These are phyloP conservation scores for Agrypnia vestita DNA, from an alignment of 1,140 invertebrate species.

Conservation along the genomic window DNA sequence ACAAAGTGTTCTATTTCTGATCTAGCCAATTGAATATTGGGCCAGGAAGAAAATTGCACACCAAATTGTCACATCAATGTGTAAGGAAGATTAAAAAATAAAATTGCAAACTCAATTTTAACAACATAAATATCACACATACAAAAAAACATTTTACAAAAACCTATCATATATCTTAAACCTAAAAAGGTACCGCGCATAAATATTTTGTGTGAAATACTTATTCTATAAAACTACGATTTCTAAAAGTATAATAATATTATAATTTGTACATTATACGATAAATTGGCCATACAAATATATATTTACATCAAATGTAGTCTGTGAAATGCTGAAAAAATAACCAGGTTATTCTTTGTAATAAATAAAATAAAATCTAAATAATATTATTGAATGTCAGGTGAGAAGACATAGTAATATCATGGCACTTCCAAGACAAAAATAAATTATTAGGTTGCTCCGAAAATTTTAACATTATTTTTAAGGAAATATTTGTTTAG, in stretches of 20 bases:
- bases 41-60: too few relatives aligned
- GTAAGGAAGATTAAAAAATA: neutral
- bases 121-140: conserved; percentile 19
- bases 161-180: neutral
- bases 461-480: too few relatives aligned
- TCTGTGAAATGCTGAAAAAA: neutral
- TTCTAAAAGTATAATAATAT: neutral
- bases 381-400: neutral
- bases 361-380: too few relatives aligned
- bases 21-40: too few relatives aligned
- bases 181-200: conserved; percentile 31
- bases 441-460: too few relatives aligned
- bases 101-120: conserved; percentile 2
- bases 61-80: too few relatives aligned
- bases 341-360: neutral
- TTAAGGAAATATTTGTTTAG: too few relatives aligned
- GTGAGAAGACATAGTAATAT: too few relatives aligned
- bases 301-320: neutral
- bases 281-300: neutral
- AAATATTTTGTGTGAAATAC: conserved; percentile 20
- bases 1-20: too few relatives aligned
- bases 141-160: conserved; percentile 20
- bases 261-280: neutral
- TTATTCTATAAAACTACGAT: conserved; percentile 18
- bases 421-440: too few relatives aligned